These are phyloP conservation scores for Xenopus tropicalis DNA, from an alignment of 2,113 vertebrate genomes.

Conservation along the genomic window DNA sequence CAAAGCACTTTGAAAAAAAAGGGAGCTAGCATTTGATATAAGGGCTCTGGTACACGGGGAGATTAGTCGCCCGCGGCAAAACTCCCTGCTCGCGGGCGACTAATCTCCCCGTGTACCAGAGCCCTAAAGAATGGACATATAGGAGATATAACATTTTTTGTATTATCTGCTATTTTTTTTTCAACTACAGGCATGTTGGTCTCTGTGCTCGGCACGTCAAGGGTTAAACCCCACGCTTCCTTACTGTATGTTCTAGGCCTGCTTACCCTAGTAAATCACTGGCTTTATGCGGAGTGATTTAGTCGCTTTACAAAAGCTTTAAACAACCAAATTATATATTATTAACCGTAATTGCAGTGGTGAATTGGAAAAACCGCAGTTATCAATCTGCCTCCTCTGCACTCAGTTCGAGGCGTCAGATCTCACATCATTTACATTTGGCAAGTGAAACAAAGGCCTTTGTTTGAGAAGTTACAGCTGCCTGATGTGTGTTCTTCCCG, in stretches of 20 bases:
- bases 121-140: no score
- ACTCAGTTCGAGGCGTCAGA: slow-evolving; percentile 6
- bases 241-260: background rate
- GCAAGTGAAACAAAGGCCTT: slow-evolving; percentile 28
- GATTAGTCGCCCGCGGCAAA: no score
- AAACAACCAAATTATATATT: slow-evolving; percentile 38
- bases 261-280: background rate
- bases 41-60: no score
- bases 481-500: slow-evolving; percentile 11
- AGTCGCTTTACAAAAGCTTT: slow-evolving; percentile 17
- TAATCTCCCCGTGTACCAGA: no score
- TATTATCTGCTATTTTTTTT: no score
- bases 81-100: no score
- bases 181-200: no score
- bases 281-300: background rate
- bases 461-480: slow-evolving; percentile 31
- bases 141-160: no score
- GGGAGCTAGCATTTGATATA: no score
- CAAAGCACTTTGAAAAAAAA: no score
- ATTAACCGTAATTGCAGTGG: slow-evolving; percentile 31
- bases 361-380: slow-evolving; percentile 24
- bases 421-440: slow-evolving; percentile 36
- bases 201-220: background rate
- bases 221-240: background rate
- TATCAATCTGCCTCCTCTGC: slow-evolving; percentile 25